phyloP scores from a whole-genome alignment of 1,140 invertebrate genomes.

The Leptinotarsa undecemlineata region DNA sequence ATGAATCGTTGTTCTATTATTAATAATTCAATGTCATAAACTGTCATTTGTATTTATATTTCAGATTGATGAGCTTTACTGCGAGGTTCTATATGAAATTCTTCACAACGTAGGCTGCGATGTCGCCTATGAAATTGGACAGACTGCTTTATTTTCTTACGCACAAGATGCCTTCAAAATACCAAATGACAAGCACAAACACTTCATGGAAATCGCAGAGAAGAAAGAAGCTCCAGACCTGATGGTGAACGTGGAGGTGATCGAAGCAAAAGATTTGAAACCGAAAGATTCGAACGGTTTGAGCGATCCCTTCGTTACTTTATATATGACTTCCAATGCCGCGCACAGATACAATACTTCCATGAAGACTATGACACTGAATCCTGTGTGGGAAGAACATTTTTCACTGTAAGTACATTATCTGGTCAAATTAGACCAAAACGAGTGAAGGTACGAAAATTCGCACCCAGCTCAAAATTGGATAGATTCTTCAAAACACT shows the following conservation, averaged over 20 bases:
- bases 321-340: conserved; percentile 76
- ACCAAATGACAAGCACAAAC: conserved; percentile 71
- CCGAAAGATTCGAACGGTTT: conserved; percentile 96
- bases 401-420: conserved; percentile 86
- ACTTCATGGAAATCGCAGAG: conserved; percentile 68
- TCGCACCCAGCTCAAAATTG: no score
- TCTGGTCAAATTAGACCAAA: neutral
- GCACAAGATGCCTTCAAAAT: conserved; percentile 88
- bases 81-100: conserved; percentile 90
- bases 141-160: conserved; percentile 75
- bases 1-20: no score
- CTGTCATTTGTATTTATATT: conserved; percentile 39
- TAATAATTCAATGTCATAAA: no score
- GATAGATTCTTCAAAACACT: no score
- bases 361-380: conserved; percentile 86
- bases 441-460: neutral
- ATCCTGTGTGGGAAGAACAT: conserved; percentile 95
- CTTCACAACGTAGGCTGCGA: conserved; percentile 87
- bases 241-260: conserved; percentile 84
- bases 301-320: conserved; percentile 92
- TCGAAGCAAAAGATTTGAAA: conserved; percentile 89
- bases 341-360: conserved; percentile 84
- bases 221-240: conserved; percentile 88
- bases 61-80: conserved; percentile 88
- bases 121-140: conserved; percentile 67